Conservation (phyloP, 2,797 vertebrate genomes). For the Phataginus tricuspis region DNA sequence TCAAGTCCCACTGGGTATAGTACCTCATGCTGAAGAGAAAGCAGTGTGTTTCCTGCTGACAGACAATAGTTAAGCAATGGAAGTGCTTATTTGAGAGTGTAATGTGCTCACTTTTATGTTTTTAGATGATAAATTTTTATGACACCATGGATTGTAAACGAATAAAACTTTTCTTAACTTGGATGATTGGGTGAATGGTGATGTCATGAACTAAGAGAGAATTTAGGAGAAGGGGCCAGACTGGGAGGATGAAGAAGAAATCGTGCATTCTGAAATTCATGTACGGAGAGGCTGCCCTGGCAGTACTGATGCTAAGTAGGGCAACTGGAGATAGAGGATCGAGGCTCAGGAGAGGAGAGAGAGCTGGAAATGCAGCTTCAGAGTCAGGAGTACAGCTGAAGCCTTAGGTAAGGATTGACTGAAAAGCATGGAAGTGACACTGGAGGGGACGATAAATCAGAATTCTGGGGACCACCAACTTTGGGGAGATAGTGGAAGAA, state of each 20-base stretch:
- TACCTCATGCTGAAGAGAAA: not conserved
- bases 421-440: not conserved
- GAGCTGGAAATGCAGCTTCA: not conserved
- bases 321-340: not conserved
- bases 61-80: not conserved
- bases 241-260: not conserved
- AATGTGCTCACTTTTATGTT: not conserved
- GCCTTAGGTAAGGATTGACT: not conserved
- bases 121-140: slow-evolving; percentile 20
- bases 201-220: not conserved
- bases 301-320: not conserved
- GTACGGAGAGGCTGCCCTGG: not conserved
- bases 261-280: not conserved
- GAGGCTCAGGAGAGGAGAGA: not conserved
- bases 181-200: not conserved
- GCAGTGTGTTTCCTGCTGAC: not conserved
- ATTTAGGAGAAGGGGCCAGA: not conserved
- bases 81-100: not conserved
- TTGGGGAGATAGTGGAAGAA: not conserved
- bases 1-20: not conserved
- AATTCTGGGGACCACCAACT: not conserved
- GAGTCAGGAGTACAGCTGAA: not conserved
- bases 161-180: not conserved
- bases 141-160: not conserved
- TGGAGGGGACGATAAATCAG: not conserved